Evolutionary conservation across 2,113 vertebrate species (phyloP), one percentile per base, ranked within the genome.

Genomic region (Mustela nigripes): DNA sequence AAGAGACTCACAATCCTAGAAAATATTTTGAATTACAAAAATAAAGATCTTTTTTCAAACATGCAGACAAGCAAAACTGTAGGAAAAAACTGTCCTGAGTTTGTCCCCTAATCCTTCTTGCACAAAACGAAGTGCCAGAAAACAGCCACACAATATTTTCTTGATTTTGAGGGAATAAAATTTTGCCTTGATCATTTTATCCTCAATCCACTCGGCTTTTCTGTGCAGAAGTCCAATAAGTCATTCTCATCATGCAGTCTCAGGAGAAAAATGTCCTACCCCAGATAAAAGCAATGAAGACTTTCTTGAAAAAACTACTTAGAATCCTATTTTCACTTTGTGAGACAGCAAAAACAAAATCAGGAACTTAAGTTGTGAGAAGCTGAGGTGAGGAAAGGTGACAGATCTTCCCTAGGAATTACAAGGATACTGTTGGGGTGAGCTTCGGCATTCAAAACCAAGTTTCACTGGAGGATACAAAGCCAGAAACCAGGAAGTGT

Each of bases 11-110:
- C 3, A 36, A 48, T 83, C 39, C 69, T 80, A n/a, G 39, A 86
- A 58, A 81, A 45, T 53, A 95, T 88, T 94, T 85, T 87, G 33
- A 76, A 48, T 80, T 84, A 90, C 21, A 78, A 71, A 80, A 92
- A 42, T 76, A 83, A 80, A 78, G 8, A 16, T 42, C 9, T 26
- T 87, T 87, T 73, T 69, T 89, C 14, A 94, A 88, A 58, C 15
- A 83, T 2, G 4, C 21, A 81, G 65, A 45, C 14, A 60, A 88
- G 11, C 31, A 76, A 69, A 63, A 42, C 7, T 24, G 67, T 63
- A 91, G 56, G 56, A 76, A 95, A 74, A 24, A 83, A 63, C 15
- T 62, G 11, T 74, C 42, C 28, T 16, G 12, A 89, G 31, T 45
- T 78, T 84, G 62, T 58, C 60, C 9, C 69, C 53, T 48, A 53